These are phyloP conservation scores for Phalloptychus januarius DNA, from an alignment of 2,797 vertebrate genomes.

Conservation along the genomic window DNA sequence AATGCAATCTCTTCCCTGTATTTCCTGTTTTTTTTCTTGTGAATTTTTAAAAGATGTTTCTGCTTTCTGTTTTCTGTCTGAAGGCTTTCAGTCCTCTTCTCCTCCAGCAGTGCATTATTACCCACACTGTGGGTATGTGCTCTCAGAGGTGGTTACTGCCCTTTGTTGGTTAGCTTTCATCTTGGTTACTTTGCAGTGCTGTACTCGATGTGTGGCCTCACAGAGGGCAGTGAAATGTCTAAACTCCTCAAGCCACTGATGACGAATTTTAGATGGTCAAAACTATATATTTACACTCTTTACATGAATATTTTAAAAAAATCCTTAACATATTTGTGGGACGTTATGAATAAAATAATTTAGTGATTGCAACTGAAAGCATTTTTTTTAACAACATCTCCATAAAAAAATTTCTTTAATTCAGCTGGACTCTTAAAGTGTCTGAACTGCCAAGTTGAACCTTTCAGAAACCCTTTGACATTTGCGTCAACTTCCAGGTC, in stretches of 20 bases:
- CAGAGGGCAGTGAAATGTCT: conserved; percentile 33
- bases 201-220: conserved; percentile 52
- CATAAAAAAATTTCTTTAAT: conserved; percentile 35
- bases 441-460: conserved; percentile 57
- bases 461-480: conserved; percentile 74
- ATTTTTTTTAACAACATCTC: neutral
- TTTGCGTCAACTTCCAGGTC: conserved; percentile 80
- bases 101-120: conserved; percentile 71
- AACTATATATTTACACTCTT: conserved; percentile 6
- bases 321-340: neutral
- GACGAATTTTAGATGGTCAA: conserved; percentile 30
- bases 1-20: conserved; percentile 14
- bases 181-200: conserved; percentile 62
- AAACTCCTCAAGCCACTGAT: conserved; percentile 13
- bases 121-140: conserved; percentile 79
- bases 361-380: conserved; percentile 1
- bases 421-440: conserved; percentile 43
- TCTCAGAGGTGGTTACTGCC: conserved; percentile 67
- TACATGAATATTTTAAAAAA: neutral
- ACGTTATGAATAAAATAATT: neutral
- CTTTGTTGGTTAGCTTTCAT: conserved; percentile 77
- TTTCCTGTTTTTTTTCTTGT: conserved; percentile 19
- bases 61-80: conserved; percentile 46
- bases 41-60: conserved; percentile 44
- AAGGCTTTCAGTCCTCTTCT: conserved; percentile 50